Evolutionary conservation across 1,140 invertebrate genomes (phyloP), one percentile per base, ranked within the genome.

Genomic region (Polypedilum vanderplanki): DNA sequence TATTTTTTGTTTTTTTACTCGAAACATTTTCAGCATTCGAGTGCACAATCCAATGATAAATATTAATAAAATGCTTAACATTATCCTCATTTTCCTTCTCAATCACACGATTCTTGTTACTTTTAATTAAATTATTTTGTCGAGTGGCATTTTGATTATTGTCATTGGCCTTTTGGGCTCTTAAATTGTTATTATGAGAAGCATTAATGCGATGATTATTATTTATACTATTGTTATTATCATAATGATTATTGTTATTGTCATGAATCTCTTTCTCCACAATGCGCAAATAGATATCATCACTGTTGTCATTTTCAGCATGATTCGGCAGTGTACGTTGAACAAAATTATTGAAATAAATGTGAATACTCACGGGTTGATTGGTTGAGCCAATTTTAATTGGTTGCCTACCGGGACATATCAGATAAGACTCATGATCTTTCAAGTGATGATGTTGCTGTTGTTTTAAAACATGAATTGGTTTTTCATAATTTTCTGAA

Each of bases 361-460:
- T 70, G 65, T 70, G 17, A 70, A 70, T 76, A 80, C 81, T 82
- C 79, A 82, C 81, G 64, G 80, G 78, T 78, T 81, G 77, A 4
- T 78, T 73, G 5, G 77, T 41, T 33, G 24, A 33, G n/a, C 79
- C 80, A 10, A 82, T 81, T 74, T 77, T 78, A 20, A 81, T 76
- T 4, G 81, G 79, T 18, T 78, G 75, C 20, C 78, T 78, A 22
- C 77, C 77, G 0, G 81, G 80, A 46, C 81, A 82, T 20, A 81
- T 74, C 0, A 82, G 79, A 70, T 77, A 82, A 17, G 79, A 80
- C n/a, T 79, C 80, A 57, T 78, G 78, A 3, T 76, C 77, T 1
- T 76, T 33, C 15, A 79, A 70, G 33, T 22, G 65, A 20, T 70
- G 17, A 22, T 70, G 65, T 18, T 9, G 65, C 9, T 22, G 15